Evolutionary conservation across 2,113 vertebrate genomes (phyloP).

Genomic region (Excalfactoria chinensis): DNA sequence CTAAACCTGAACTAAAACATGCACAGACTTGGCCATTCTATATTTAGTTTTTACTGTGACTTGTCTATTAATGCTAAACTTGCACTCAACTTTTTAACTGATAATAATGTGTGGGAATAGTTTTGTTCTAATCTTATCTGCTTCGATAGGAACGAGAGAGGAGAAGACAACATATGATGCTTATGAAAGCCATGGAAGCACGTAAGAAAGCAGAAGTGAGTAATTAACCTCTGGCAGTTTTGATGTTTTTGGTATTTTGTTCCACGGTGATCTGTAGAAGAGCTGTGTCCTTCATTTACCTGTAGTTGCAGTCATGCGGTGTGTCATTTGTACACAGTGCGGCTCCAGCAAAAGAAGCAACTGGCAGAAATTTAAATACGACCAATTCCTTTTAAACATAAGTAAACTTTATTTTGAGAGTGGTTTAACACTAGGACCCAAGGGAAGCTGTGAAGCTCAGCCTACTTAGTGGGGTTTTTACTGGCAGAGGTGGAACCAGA

Average conservation of each 20-base stretch:
- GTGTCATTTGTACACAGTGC: not conserved
- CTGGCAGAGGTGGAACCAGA: too few relatives aligned
- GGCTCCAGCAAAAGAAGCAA: not conserved
- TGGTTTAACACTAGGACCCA: not conserved
- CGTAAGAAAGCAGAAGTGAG: slow-evolving; percentile 94
- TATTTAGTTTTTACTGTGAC: slow-evolving; percentile 86
- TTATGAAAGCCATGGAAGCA: slow-evolving; percentile 94
- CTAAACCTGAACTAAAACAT: slow-evolving; percentile 86
- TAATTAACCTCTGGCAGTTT: slow-evolving; percentile 10
- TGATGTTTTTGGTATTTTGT: not conserved
- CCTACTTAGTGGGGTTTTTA: not conserved
- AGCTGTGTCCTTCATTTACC: not conserved
- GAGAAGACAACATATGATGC: slow-evolving; percentile 93
- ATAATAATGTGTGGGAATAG: slow-evolving; percentile 32
- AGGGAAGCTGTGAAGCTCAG: not conserved
- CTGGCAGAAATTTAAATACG: not conserved
- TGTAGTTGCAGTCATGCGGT: not conserved
- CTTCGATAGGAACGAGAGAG: slow-evolving; percentile 90
- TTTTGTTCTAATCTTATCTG: slow-evolving; percentile 77
- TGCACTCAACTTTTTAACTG: slow-evolving; percentile 72
- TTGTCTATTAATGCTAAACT: slow-evolving; percentile 84
- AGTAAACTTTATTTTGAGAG: not conserved
- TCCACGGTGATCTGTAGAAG: not conserved
- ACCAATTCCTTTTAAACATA: not conserved
- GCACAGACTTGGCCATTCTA: slow-evolving; percentile 85